These are phyloP conservation scores for Bettongia penicillata DNA, from an alignment of 2,113 vertebrate species.

Conservation along the genomic window DNA sequence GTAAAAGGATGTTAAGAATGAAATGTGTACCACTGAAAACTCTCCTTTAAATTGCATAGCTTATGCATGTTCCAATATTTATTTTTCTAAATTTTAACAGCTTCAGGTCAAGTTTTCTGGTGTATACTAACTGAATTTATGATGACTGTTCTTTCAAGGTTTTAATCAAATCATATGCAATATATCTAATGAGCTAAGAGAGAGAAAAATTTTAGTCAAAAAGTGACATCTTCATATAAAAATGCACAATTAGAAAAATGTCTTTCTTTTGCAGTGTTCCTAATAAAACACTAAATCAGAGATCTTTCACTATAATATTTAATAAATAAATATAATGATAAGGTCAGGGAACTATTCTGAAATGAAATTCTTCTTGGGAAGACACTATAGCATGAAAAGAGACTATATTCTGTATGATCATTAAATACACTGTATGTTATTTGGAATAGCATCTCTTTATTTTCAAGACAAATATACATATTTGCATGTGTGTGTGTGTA, in stretches of 20 bases:
- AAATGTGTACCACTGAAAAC: background rate
- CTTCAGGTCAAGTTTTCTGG: constrained; percentile 16
- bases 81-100: constrained; percentile 17
- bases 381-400: background rate
- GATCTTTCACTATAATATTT: background rate
- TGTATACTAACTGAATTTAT: constrained; percentile 8
- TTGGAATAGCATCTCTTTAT: background rate
- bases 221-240: background rate
- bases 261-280: background rate
- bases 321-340: constrained; percentile 11
- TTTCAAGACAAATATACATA: background rate
- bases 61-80: background rate
- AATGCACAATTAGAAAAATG: background rate
- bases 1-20: constrained; percentile 11
- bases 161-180: constrained; percentile 22
- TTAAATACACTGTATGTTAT: background rate
- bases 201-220: background rate
- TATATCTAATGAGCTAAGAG: background rate
- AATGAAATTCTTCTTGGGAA: background rate
- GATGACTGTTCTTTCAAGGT: background rate
- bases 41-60: constrained; percentile 29
- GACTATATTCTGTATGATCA: background rate
- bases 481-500: background rate
- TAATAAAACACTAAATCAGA: background rate
- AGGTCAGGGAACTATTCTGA: background rate